Evolutionary conservation across 2,888 invertebrate species (phyloP), one percentile per base, ranked within the genome.

Genomic region (Plusia festucae): DNA sequence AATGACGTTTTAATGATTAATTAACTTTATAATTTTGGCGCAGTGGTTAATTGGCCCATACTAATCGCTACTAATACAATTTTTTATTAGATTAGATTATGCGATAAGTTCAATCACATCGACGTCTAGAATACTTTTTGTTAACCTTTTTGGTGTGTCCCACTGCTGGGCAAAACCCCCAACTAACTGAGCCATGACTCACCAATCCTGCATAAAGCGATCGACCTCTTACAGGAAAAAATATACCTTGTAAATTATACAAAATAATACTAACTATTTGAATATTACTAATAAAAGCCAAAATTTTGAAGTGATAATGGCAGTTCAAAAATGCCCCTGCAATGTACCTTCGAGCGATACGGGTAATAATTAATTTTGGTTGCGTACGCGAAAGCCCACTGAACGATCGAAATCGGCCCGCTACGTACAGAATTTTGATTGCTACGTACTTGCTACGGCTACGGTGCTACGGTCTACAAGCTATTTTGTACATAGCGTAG

Each of bases 361-460:
- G 0, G 24, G 49, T 32, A 79, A 83, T 88, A 86, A 90, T 89
- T 86, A 89, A 89, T 90, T 88, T 87, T 76, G 75, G 77, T 79
- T 81, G 83, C 81, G 86, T 85, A 75, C 83, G 73, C 76, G 73
- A 53, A 69, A 75, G 79, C 78, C 75, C 78, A 69, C 68, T 71
- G 83, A 84, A 82, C 86, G 88, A 88, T 88, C 72, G 79, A 84
- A 88, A 89, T 88, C 84, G 85, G 73, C 74, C 76, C 58, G 83
- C 83, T 82, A 83, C 82, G 83, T 74, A 68, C 86, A 84, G 88
- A 89, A 90, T 90, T 89, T 87, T 89, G 90, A 90, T 82, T 79
- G 75, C 73, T 73, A 70, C 80, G 70, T 62, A 65, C 72, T 70
- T 75, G 83, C 82, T 79, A 76, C 77, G 83, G 70, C 65, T 65